Percentiles rank a stretch among this genome's conserved stretches.
These are phyloP conservation scores for Nycteola revayana DNA, from an alignment of 2,888 invertebrate species.

Conservation along the genomic window DNA sequence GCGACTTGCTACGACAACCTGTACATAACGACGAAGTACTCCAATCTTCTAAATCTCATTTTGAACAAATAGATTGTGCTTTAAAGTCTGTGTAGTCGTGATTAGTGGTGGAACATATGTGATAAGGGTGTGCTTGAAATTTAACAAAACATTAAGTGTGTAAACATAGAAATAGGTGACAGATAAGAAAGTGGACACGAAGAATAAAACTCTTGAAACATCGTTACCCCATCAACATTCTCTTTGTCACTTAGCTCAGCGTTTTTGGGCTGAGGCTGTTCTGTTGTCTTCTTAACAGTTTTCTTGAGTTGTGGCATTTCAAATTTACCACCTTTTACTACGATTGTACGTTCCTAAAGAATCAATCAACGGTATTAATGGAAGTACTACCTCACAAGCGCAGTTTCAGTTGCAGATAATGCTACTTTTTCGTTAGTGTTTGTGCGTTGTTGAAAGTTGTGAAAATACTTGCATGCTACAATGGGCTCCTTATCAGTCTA, in stretches of 20 bases:
- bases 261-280: conserved; percentile 65
- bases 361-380: conserved; percentile 57
- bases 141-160: conserved; percentile 32
- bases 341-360: conserved; percentile 71
- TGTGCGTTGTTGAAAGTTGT: conserved; percentile 37
- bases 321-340: conserved; percentile 73
- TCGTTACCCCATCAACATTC: conserved; percentile 61
- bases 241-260: conserved; percentile 48
- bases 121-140: conserved; percentile 32
- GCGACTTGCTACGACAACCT: conserved; percentile 55
- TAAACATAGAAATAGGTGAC: conserved; percentile 27
- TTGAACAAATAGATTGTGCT: conserved; percentile 25
- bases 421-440: conserved; percentile 49
- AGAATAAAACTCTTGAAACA: conserved; percentile 37
- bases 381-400: conserved; percentile 47
- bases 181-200: conserved; percentile 41
- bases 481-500: conserved; percentile 16
- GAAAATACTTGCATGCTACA: conserved; percentile 31
- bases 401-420: conserved; percentile 44
- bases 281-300: conserved; percentile 64
- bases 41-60: conserved; percentile 20
- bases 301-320: conserved; percentile 76
- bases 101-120: conserved; percentile 23
- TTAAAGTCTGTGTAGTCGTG: conserved; percentile 27
- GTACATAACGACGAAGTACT: conserved; percentile 34